Evolutionary conservation across 2,797 vertebrate species (phyloP), one percentile per base, ranked within the genome.

Genomic region (Peromyscus nudipes): DNA sequence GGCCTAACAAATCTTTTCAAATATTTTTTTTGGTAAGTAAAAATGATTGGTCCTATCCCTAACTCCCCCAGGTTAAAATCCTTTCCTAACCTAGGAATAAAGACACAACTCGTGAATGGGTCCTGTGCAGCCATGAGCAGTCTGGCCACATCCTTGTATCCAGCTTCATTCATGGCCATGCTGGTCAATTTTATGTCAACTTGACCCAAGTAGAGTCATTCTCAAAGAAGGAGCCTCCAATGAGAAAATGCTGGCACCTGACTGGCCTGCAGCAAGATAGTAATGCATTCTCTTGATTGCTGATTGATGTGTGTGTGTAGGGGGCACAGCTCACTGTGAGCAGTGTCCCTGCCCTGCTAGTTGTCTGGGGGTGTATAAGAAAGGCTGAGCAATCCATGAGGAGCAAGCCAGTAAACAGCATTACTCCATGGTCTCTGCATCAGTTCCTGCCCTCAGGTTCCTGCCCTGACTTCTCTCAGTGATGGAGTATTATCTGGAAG

Each of bases 1-100:
- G 46, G 34, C 55, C 83, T 96, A 91, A 89, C 9, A 43, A 79
- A 89, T 88, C 12, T 67, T 83, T 83, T 91, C 77, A 49, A 85
- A 29, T 85, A 77, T 64, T 43, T 76, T 71, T 71, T 73, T 49
- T 49, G 25, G 2, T 88, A 60, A 93, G 64, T 25, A 76, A 83
- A 89, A 60, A 14, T 75, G 37, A 71, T 46, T 79, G 12, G 17
- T 79, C 57, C 34, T 23, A 62, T 81, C 13, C 46, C 4, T 37
- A 69, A 52, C 2, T 25, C 31, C 9, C 9, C 23, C 3, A 62
- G 25, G 31, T 73, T 93, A 64, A 96, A 92, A 92, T 88, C 60
- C 7, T 76, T 80, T 43, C 31, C 25, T 81, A 49, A 31, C 49
- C 49, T 87, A 71, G 49, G 57, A 13, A 34, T 86, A 80, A 75